Conservation (phyloP, 2,113 vertebrate species). For the Oplegnathus fasciatus region DNA sequence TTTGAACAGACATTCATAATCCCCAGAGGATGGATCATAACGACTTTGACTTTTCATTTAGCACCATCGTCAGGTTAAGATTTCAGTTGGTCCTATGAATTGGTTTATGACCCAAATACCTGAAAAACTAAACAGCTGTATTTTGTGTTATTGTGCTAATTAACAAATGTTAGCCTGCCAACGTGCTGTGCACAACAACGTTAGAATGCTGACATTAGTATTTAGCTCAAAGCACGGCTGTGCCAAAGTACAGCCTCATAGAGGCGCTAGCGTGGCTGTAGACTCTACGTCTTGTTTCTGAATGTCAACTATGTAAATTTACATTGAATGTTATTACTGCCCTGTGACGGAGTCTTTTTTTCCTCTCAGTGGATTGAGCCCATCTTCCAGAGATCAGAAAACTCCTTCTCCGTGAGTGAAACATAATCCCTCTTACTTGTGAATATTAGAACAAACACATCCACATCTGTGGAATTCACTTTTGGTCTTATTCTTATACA, state of each 20-base stretch:
- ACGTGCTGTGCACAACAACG: neutral
- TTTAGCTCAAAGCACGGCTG: too few relatives aligned
- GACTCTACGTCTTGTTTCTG: neutral
- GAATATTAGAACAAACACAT: neutral
- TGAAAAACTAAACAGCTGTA: neutral
- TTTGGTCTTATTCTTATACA: slow-evolving; percentile 43
- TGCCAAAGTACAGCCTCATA: neutral
- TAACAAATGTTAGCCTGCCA: neutral
- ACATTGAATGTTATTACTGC: neutral
- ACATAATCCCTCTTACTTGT: neutral
- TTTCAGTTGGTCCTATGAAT: too few relatives aligned
- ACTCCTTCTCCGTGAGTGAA: slow-evolving; percentile 71
- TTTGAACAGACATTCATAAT: neutral
- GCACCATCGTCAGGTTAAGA: too few relatives aligned
- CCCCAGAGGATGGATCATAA: too few relatives aligned
- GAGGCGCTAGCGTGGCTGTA: neutral
- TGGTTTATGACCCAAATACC: neutral
- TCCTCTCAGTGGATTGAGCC: slow-evolving; percentile 70
- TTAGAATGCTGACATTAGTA: too few relatives aligned
- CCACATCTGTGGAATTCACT: neutral
- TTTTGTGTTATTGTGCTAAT: neutral
- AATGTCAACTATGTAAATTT: neutral
- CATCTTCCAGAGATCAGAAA: slow-evolving; percentile 71
- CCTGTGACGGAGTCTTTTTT: neutral
- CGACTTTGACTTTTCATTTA: too few relatives aligned